A percentile compares a stretch with the other conserved stretches of the same genome.
Evolutionary conservation across 2,888 invertebrate genomes (phyloP).

Genomic region (Xestia ashworthii): DNA sequence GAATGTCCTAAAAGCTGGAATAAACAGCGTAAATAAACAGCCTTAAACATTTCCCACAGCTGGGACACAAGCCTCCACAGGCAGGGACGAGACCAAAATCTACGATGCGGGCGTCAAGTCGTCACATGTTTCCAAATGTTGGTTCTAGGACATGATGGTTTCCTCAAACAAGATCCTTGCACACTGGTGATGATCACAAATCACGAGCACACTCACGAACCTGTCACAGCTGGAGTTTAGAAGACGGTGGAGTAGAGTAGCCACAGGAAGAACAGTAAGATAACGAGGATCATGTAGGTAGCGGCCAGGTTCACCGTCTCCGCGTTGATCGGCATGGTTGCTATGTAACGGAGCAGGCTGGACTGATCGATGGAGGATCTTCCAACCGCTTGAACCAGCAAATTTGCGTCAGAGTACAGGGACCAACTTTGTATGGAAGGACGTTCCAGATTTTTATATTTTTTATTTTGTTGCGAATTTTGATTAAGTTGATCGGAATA

Average conservation of each 20-base stretch:
- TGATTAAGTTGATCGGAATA: not conserved
- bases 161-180: not conserved
- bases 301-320: conserved; percentile 93
- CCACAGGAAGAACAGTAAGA: conserved; percentile 92
- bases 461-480: not conserved
- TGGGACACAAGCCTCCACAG: not conserved
- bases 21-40: not conserved
- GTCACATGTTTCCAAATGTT: not conserved
- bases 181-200: conserved; percentile 11
- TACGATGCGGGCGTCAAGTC: not conserved
- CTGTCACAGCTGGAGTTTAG: conserved; percentile 70
- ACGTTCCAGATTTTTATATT: conserved; percentile 45
- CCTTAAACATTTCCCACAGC: not conserved
- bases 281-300: conserved; percentile 93
- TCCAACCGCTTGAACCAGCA: conserved; percentile 68
- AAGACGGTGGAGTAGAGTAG: conserved; percentile 92
- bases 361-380: conserved; percentile 79
- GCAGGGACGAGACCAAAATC: no score
- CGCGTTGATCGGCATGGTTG: conserved; percentile 89
- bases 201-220: conserved; percentile 57
- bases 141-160: not conserved
- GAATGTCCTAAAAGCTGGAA: not conserved
- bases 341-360: conserved; percentile 72
- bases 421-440: conserved; percentile 76
- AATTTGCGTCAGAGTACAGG: conserved; percentile 79